Conservation (phyloP, 2,797 vertebrate species). For the Coreius guichenoti region DNA sequence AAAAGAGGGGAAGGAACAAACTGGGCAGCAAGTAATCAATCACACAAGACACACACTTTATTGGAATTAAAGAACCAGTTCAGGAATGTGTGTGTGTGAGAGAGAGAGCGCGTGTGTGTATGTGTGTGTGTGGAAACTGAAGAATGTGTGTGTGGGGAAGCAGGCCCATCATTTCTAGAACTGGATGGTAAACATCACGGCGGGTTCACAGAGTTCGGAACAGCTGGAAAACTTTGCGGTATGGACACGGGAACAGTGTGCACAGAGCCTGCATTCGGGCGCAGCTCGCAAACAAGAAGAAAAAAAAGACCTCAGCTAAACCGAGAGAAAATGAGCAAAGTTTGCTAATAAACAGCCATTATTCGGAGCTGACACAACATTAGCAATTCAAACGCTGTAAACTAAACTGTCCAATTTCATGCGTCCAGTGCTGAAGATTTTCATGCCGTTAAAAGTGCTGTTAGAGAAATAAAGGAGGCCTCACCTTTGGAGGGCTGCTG, state of each 20-base stretch:
- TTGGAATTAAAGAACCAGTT: constrained; percentile 71
- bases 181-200: constrained; percentile 79
- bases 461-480: constrained; percentile 40
- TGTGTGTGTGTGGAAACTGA: constrained; percentile 74
- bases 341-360: constrained; percentile 11
- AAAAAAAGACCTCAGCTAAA: constrained; percentile 18
- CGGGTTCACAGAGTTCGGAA: constrained; percentile 81
- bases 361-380: constrained; percentile 28
- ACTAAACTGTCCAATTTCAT: background rate
- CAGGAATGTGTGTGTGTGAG: constrained; percentile 42
- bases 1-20: constrained; percentile 49
- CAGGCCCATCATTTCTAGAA: constrained; percentile 75
- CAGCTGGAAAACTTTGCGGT: constrained; percentile 81
- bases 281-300: constrained; percentile 32
- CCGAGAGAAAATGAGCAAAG: background rate
- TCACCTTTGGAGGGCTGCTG: constrained; percentile 92
- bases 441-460: background rate
- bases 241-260: constrained; percentile 65
- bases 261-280: constrained; percentile 31
- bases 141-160: constrained; percentile 77
- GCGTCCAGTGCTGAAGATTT: constrained; percentile 13
- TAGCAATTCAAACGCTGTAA: constrained; percentile 19
- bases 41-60: constrained; percentile 74
- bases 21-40: constrained; percentile 73
- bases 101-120: constrained; percentile 46